Base-by-base conservation (phyloP, 1,140 invertebrate genomes). In the Atta cephalotes region DNA sequence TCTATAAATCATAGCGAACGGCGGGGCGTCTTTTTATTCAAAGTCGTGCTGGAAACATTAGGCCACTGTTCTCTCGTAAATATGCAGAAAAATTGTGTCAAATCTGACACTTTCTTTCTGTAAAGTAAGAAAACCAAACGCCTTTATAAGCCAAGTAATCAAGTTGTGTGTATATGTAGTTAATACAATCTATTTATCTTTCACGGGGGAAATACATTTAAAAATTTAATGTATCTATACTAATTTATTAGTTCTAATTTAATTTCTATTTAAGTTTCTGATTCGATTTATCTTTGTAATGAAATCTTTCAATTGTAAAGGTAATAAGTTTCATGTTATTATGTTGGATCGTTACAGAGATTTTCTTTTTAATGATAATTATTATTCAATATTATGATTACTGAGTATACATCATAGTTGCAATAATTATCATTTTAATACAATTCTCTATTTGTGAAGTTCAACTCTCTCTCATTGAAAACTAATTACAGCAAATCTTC, bases 1-100 rank as follows among this genome's bases (percentile, higher is more conserved):
- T 51, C 88, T 87, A 71, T 89, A 89, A 90, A 90, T 90, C 86
- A 90, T 80, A 60, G 68, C 72, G 72, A 76, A 39, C 25, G 9
- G 28, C 25, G 68, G 31, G 62, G 18, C 71, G 68, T 49, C 86
- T 89, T 87, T 90, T 90, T 71, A 89, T 70, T 58, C n/a, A 72
- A 84, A 45, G 56, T 76, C 56, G 28, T 25, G 80, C 56, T 84
- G 51, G 70, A 84, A 76, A 84, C 70, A 84, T 84, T 84, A 84
- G 70, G 56, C 53, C 63, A 80, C 78, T 68, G 63, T 84, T 84
- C 56, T 14, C n/a, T 62, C 39, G 70, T 76, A 84, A 84, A 84
- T 84, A 84, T 63, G 70, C 70, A 74, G 53, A 62, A 74, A 84
- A 62, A 76, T 84, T 62, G 56, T 76, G 58, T 84, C 70, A 84